A percentile compares a stretch with the other conserved stretches of the same genome.
Conservation (phyloP, 2,797 vertebrate species). For the Brotula barbata region DNA sequence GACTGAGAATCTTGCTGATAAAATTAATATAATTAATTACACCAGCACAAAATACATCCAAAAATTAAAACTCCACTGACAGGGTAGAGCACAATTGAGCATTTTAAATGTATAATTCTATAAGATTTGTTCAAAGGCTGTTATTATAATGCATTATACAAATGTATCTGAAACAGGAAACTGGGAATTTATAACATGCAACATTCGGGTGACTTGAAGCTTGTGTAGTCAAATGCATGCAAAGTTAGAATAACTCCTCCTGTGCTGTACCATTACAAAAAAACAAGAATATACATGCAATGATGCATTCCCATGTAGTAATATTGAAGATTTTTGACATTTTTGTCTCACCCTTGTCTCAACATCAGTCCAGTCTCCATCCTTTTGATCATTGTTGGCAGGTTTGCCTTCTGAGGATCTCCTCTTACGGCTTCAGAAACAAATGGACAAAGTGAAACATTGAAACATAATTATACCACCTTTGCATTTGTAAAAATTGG, state of each 20-base stretch:
- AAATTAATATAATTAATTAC: too few relatives aligned
- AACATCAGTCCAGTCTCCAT: constrained; percentile 90
- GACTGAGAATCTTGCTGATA: too few relatives aligned
- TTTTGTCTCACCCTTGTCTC: constrained; percentile 85
- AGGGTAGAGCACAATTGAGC: too few relatives aligned
- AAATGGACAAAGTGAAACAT: constrained; percentile 7
- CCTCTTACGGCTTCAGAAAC: constrained; percentile 72
- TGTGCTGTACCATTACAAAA: neutral
- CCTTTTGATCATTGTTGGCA: constrained; percentile 59
- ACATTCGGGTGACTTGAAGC: neutral
- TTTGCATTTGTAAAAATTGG: neutral
- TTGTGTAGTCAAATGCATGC: neutral
- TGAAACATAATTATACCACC: neutral
- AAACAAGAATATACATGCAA: neutral
- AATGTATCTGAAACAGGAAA: too few relatives aligned
- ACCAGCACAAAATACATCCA: too few relatives aligned
- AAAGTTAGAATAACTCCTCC: neutral
- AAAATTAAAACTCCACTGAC: too few relatives aligned
- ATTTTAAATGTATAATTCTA: too few relatives aligned
- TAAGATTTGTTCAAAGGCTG: too few relatives aligned
- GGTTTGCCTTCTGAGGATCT: constrained; percentile 74
- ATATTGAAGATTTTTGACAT: neutral
- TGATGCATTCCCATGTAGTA: too few relatives aligned
- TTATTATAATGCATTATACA: too few relatives aligned
- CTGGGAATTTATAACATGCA: too few relatives aligned